These are phyloP conservation scores for Archaeoteleia sp. DNA, from an alignment of 2,888 invertebrate genomes.

Conservation along the genomic window DNA sequence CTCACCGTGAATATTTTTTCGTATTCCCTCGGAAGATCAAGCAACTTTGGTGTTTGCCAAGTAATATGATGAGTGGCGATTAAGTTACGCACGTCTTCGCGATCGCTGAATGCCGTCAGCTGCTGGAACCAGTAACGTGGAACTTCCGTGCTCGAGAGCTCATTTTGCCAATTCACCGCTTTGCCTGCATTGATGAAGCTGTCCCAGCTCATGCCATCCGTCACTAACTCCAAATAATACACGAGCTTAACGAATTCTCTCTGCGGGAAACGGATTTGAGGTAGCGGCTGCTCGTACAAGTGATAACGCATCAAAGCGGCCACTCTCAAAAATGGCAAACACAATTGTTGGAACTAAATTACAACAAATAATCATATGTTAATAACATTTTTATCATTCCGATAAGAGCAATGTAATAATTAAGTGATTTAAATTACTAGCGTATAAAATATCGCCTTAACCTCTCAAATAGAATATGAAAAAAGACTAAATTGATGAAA, in stretches of 20 bases:
- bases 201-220: conserved; percentile 81
- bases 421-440: too few species aligned
- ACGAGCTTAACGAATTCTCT: conserved; percentile 87
- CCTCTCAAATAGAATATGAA: too few species aligned
- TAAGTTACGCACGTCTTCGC: conserved; percentile 81
- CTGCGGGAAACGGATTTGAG: conserved; percentile 79
- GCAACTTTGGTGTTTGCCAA: conserved; percentile 89
- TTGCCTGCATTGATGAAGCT: conserved; percentile 81
- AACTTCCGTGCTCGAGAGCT: conserved; percentile 74
- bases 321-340: conserved; percentile 89
- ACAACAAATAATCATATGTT: too few species aligned
- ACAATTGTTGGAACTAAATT: conserved; percentile 83
- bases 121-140: conserved; percentile 83
- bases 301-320: conserved; percentile 89
- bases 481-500: too few species aligned
- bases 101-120: conserved; percentile 77
- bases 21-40: conserved; percentile 91
- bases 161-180: conserved; percentile 79
- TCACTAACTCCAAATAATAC: conserved; percentile 85
- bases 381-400: too few species aligned
- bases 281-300: conserved; percentile 86
- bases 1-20: conserved; percentile 90
- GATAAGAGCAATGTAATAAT: too few species aligned
- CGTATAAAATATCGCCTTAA: too few species aligned
- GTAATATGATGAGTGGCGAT: conserved; percentile 84